Base-by-base conservation (phyloP, 2,113 vertebrate genomes). In the Phoxinus phoxinus region DNA sequence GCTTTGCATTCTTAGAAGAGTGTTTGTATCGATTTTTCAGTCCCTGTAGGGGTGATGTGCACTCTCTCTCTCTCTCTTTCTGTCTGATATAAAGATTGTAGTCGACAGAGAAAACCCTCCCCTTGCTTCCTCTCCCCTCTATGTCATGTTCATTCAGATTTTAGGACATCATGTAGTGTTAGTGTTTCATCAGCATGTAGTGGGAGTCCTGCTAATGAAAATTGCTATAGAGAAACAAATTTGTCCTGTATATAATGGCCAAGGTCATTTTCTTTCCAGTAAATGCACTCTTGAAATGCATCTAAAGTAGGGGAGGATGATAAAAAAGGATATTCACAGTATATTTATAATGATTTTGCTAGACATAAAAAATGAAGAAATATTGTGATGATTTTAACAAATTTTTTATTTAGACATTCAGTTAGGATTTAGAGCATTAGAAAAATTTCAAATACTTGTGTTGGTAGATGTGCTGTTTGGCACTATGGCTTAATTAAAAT, bases 1-100 rank as follows among this genome's bases (percentile, higher is more conserved):
- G 61, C 81, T 93, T 92, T 90, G 86, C 87, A 92, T 92, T 93
- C 87, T 84, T 82, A 81, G 72, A 87, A 83, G 88, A 69, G 59
- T 11, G 81, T 87, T 79, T 41, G 80, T 78, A 91, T 93, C 25
- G 90, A 91, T 92, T 90, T 87, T 85, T 67, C 37, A 27, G 56
- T 32, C 44, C 84, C 77, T 72, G 58, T 56, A 90, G 92, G 46
- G 88, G 88, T 90, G 86, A 44, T 81, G 23, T 61, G 56, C 86
- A 11, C 65, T 58, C 73, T 25, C 80, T 84, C 85, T 82, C 46
- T 72, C 19, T 71, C 13, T 83, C n/a, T 77, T 19, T 77, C 37
- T 72, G 19, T 78, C 73, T 63, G 81, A 56, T 71, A 51, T 82
- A 37, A 56, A 67, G 81, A 83, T 67, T 81, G 35, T 21, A 79